Percentiles rank a stretch among this genome's conserved stretches.
These are phyloP conservation scores for Scolopax rusticola DNA, from an alignment of 2,797 vertebrate species.

Conservation along the genomic window DNA sequence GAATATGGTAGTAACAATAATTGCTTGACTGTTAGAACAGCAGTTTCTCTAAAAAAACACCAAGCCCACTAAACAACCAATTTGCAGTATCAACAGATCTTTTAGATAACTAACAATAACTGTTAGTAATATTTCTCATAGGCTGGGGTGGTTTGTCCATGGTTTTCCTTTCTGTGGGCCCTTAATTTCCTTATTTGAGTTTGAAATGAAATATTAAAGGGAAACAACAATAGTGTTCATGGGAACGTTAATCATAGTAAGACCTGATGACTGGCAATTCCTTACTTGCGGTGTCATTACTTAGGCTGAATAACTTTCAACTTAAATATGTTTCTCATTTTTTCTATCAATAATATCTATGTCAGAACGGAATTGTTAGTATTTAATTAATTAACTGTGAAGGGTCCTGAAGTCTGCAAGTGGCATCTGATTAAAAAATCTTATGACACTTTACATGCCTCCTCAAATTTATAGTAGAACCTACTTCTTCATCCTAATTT, in stretches of 20 bases:
- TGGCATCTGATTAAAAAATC: slow-evolving; percentile 8
- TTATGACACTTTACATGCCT: background rate
- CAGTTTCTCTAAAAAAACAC: background rate
- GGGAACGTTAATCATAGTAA: background rate
- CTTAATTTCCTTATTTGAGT: background rate
- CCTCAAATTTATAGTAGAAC: background rate
- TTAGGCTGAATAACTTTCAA: background rate
- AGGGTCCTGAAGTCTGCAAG: slow-evolving; percentile 33
- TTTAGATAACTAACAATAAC: background rate
- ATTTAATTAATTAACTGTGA: slow-evolving; percentile 44
- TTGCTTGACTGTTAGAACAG: background rate
- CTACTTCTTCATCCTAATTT: background rate
- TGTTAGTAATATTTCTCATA: background rate
- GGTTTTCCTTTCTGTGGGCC: background rate
- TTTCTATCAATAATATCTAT: slow-evolving; percentile 13
- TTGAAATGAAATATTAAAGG: background rate
- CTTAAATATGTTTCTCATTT: background rate
- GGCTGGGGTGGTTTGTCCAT: background rate
- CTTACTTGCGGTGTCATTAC: background rate
- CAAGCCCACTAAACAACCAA: background rate
- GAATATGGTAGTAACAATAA: background rate
- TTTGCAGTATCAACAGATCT: background rate
- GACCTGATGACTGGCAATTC: background rate
- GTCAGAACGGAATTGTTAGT: slow-evolving; percentile 26
- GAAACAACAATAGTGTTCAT: background rate